Base-by-base conservation (phyloP, 2,888 invertebrate species). In the Caradrina kadenii region DNA sequence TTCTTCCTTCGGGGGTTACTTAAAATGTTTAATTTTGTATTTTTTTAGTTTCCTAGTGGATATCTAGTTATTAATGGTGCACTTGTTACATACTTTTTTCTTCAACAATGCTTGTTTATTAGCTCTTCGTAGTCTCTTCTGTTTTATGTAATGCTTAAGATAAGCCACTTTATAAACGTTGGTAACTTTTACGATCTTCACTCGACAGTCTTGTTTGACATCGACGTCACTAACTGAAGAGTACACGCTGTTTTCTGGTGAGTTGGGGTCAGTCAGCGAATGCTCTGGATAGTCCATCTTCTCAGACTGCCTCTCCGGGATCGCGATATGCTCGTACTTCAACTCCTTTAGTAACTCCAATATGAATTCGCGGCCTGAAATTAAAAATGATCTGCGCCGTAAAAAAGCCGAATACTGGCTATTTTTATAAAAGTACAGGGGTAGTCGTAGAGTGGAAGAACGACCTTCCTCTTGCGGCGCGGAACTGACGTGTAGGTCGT, bases 131-230 rank as follows among this genome's bases (percentile, higher is more conserved):
- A 93, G 73, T 75, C 90, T 90, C 81, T 91, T 95, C 76, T 93
- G 94, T 84, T 93, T 94, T 75, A 94, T 93, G 81, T 91, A 94
- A 80, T 94, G 91, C 75, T 91, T 94, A 49, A 94, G 90, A 84
- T 92, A 94, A 31, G 94, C 93, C 31, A 95, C 92, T 87, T 93
- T 94, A 86, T 94, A 95, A 21, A 95, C 93, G 75, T 94, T 95
- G 64, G 94, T 95, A 53, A 95, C 93, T 89, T 92, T 93, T 59
- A 95, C 90, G 63, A 96, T 93, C 83, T 94, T 94, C 63, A 95
- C 91, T 49, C 89, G 90, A 79, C 91, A 93, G 59, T 94, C 93
- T 59, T 90, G 88, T 52, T 90, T 88, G 45, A 85, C 67, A 52
- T 92, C 92, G 17, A 77, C 76, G 53, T 92, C 93, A 79, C 89